phyloP scores from a whole-genome alignment of 2,113 vertebrate species.

The Eolophus roseicapilla region DNA sequence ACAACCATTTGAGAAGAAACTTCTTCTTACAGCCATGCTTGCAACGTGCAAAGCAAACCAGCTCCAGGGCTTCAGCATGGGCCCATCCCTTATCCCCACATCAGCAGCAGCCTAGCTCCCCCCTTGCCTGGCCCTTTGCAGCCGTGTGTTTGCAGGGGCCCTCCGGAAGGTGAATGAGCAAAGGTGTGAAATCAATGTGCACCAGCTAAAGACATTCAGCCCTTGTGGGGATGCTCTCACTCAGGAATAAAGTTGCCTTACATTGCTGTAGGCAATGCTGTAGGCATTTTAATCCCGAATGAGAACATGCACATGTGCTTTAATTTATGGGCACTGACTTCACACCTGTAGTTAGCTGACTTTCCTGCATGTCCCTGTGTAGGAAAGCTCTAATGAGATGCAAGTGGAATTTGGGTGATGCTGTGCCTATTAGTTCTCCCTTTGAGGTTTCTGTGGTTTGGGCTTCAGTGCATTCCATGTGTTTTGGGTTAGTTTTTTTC shows the following conservation, averaged over 20 bases:
- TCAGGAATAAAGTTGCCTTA: neutral
- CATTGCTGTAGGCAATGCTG: neutral
- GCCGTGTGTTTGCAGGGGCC: neutral
- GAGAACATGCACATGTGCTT: constrained; percentile 17
- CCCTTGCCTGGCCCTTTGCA: neutral
- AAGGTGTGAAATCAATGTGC: neutral
- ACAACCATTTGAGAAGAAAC: neutral
- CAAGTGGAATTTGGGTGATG: neutral
- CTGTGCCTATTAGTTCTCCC: neutral
- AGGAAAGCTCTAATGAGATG: constrained; percentile 6
- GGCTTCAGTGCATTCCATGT: neutral
- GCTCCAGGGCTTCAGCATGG: neutral
- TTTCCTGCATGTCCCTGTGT: neutral
- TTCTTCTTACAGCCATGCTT: neutral
- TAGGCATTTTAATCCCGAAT: constrained; percentile 42
- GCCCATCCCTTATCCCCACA: neutral
- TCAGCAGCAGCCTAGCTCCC: neutral
- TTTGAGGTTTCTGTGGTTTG: constrained; percentile 11
- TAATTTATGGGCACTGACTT: constrained; percentile 15
- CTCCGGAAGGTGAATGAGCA: neutral
- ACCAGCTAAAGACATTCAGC: neutral
- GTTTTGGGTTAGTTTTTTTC: rapidly evolving
- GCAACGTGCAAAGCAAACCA: neutral
- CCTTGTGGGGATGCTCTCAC: neutral
- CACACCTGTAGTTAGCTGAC: constrained; percentile 12